phyloP scores from a whole-genome alignment of 2,113 vertebrate species.

The Phaethon lepturus region DNA sequence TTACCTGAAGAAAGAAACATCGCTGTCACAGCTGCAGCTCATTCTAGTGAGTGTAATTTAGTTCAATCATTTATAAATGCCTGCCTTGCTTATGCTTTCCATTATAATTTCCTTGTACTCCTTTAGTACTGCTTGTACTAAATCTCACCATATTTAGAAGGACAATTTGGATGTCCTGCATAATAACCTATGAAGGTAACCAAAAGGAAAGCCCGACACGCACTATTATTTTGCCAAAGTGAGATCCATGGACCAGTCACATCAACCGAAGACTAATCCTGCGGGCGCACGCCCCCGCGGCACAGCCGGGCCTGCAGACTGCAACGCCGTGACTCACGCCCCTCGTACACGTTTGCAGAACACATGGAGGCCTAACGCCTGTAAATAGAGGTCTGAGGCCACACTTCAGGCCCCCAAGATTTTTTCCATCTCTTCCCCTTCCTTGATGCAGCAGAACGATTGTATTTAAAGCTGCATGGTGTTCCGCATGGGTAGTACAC shows the following conservation, averaged over 20 bases:
- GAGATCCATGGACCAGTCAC: not conserved
- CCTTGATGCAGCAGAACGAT: accelerated
- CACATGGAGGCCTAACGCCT: not conserved
- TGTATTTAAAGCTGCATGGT: accelerated
- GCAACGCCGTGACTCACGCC: accelerated
- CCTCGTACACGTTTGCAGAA: accelerated
- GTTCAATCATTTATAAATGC: slow-evolving; percentile 64
- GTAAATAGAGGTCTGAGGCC: not conserved
- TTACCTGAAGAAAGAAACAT: slow-evolving; percentile 60
- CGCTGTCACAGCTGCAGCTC: slow-evolving; percentile 37
- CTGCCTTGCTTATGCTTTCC: slow-evolving; percentile 40
- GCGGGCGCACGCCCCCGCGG: not conserved
- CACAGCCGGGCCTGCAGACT: not conserved
- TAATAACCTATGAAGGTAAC: not conserved
- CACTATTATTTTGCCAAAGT: not conserved
- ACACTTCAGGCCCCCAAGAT: not conserved
- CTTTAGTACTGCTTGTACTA: slow-evolving; percentile 25
- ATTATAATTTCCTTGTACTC: slow-evolving; percentile 52
- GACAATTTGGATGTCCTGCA: slow-evolving; percentile 9
- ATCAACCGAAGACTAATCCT: not conserved
- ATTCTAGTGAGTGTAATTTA: slow-evolving; percentile 47
- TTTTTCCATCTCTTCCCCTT: not conserved
- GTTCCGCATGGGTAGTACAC: accelerated
- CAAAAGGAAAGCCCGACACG: not conserved
- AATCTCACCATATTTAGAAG: not conserved